Base-by-base conservation (phyloP, 2,888 invertebrate genomes). In the Brenthis daphne region DNA sequence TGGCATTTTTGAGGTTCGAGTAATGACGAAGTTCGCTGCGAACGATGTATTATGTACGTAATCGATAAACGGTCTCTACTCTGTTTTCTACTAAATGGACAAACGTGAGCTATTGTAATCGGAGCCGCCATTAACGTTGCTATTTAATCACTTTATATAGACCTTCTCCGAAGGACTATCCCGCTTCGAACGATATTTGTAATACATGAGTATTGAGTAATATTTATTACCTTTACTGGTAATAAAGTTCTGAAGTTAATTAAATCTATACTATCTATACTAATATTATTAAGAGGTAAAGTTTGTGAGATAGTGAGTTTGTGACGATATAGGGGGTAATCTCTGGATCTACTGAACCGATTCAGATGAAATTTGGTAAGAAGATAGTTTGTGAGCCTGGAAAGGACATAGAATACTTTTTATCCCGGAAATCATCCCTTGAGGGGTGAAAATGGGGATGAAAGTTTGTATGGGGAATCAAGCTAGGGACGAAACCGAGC, bases 1-100 rank as follows among this genome's bases (percentile, higher is more conserved):
- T 90, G 90, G 90, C 86, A 78, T 83, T 79, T 89, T 90, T 65
- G 71, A 73, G 70, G 71, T 73, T 88, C 84, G 85, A 85, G 89
- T 86, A 88, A 84, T 84, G 84, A 81, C 84, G 84, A 83, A 82
- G 84, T 85, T 82, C 83, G 84, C 79, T 83, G 75, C 77, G 79
- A 77, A 60, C 50, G 50, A 60, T 48, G 50, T 29, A 50, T 60
- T 60, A 60, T 50, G 69, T 69, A 68, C 69, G 67, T 77, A 80
- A 81, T 84, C 83, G 80, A 84, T 85, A 85, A 84, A 83, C 77
- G 78, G 72, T 55, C 33, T 53, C 58, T 80, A 79, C 80, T 83
- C 76, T 74, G 77, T 80, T 80, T 81, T 80, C 79, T 79, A 82
- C 79, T 82, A 82, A 82, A 79, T 73, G 73, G 76, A 74, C 72